These are phyloP conservation scores for Stenurella melanura DNA, from an alignment of 2,888 invertebrate genomes.

Conservation along the genomic window DNA sequence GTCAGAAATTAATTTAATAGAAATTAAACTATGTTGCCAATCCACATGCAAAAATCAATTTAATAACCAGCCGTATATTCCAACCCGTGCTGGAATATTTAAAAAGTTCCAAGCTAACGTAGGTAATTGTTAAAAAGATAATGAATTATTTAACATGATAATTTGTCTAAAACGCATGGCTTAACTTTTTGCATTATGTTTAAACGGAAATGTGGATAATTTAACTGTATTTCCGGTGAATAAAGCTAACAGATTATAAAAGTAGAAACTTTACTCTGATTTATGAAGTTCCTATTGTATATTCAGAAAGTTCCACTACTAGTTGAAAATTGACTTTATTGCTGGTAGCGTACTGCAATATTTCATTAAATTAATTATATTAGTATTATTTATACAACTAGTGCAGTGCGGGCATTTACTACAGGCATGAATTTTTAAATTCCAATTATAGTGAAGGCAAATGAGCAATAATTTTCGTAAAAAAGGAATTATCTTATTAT, in stretches of 20 bases:
- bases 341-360: neutral
- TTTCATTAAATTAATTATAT: slow-evolving; percentile 1
- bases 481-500: too few relatives aligned
- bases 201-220: slow-evolving; percentile 3
- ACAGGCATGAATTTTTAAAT: neutral
- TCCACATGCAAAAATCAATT: neutral
- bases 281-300: slow-evolving; percentile 2
- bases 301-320: neutral
- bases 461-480: too few relatives aligned
- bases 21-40: neutral
- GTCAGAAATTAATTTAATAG: neutral
- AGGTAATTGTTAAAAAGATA: neutral
- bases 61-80: neutral
- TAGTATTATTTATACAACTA: neutral
- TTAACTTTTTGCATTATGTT: neutral
- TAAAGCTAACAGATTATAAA: neutral
- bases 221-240: neutral
- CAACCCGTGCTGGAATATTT: neutral
- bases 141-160: neutral
- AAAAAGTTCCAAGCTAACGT: neutral
- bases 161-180: neutral
- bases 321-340: slow-evolving; percentile 1
- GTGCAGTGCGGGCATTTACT: neutral
- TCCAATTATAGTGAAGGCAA: too few relatives aligned
- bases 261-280: neutral